phyloP scores from a whole-genome alignment of 2,113 vertebrate genomes.

The Epinephelus lanceolatus region DNA sequence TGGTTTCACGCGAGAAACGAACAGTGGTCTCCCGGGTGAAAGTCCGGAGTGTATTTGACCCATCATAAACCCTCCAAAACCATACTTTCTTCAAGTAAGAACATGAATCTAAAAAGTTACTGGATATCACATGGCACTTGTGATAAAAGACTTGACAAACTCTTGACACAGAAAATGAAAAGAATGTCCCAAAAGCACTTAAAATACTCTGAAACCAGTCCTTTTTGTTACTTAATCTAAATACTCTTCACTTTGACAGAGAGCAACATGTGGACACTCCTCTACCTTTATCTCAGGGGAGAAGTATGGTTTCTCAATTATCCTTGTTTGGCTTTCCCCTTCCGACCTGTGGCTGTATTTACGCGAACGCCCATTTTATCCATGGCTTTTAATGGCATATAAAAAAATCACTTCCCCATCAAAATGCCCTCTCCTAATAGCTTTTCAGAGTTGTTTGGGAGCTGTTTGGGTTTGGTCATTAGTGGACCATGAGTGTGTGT shows the following conservation, averaged over 20 bases:
- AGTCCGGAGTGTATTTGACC: too few species aligned
- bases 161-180: not conserved
- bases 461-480: constrained; percentile 82
- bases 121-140: not conserved
- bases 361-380: constrained; percentile 84
- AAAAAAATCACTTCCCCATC: constrained; percentile 80
- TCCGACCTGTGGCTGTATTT: constrained; percentile 84
- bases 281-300: constrained; percentile 67
- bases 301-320: constrained; percentile 76
- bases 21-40: too few species aligned
- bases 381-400: constrained; percentile 82
- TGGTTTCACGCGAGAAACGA: too few species aligned
- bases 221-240: not conserved
- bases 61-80: too few species aligned
- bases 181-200: not conserved
- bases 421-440: constrained; percentile 81
- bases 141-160: not conserved
- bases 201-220: not conserved
- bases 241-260: constrained; percentile 30
- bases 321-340: constrained; percentile 72
- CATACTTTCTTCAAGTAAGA: not conserved
- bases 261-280: constrained; percentile 66
- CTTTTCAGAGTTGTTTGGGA: constrained; percentile 80
- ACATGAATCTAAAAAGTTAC: not conserved
- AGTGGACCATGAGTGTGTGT: constrained; percentile 71